Evolutionary conservation across 2,888 invertebrate genomes (phyloP), one percentile per base, ranked within the genome.

Genomic region (Thera obeliscata): DNA sequence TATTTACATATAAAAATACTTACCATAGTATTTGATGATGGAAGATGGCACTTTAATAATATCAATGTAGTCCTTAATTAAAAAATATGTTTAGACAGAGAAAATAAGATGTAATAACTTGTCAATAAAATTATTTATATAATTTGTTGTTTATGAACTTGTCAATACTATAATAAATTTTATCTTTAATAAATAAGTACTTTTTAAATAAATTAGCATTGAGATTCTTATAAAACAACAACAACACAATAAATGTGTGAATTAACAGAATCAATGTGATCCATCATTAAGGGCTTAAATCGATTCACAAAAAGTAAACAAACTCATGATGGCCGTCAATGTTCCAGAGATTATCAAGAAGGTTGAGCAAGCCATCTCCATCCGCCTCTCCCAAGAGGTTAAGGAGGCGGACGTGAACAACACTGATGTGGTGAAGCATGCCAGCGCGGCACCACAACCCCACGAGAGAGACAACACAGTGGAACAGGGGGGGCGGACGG

Each of bases 321-420:
- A 54, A 35, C 9, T 36, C 1, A 36, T 36, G 33, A 56, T 50
- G n/a, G 1, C 4, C 48, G n/a, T 35, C 56, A 12, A 33, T 36
- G 12, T 57, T 43, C n/a, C 57, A 64, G 92, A 77, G 79, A 72
- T 93, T 57, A 83, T 92, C 58, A 84, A 77, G 52, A 89, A 79
- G 75, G 84, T 92, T 66, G 92, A 93, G 76, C 88, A 83, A 65
- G 84, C 80, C 1, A 74, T 91, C 1, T 78, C 89, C 0, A 66
- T 78, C 0, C 80, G 81, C 35, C 65, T 89, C 3, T 71, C 80
- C 0, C 77, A 82, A 3, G 71, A 61, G 0, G 66, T 70, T 3
- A 81, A 78, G 60, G 70, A 80, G n/a, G 63, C 78, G 7, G 83
- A 81, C 35, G 12, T 64, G 3, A 78, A 22, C 72, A 62, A 71